These are phyloP conservation scores for Mustela nigripes DNA, from an alignment of 2,113 vertebrate species.

Conservation along the genomic window DNA sequence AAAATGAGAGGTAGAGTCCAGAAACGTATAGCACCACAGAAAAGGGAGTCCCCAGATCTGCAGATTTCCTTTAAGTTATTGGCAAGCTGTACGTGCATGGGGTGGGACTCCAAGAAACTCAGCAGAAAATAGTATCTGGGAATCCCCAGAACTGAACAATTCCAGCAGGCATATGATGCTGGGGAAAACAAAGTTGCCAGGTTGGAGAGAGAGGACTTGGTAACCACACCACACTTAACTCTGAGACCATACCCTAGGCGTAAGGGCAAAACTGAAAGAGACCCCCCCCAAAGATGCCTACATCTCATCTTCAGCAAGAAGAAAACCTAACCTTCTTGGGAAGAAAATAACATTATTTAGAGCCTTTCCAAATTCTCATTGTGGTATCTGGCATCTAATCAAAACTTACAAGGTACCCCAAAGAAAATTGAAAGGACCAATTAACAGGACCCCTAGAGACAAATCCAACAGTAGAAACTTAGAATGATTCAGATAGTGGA, in stretches of 20 bases:
- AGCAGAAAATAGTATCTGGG: slow-evolving; percentile 13
- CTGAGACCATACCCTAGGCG: background rate
- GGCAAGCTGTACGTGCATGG: background rate
- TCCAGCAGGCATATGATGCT: background rate
- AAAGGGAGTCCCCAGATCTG: slow-evolving; percentile 46
- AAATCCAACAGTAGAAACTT: background rate
- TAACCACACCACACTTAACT: background rate
- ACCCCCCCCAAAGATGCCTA: background rate
- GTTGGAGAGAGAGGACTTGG: background rate
- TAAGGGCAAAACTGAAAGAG: background rate
- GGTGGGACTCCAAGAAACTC: background rate
- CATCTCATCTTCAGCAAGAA: background rate
- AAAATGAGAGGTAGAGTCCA: background rate
- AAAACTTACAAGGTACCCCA: background rate
- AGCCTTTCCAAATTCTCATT: background rate
- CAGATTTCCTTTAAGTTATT: slow-evolving; percentile 4
- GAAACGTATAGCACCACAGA: background rate
- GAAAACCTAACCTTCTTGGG: background rate
- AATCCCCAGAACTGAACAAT: background rate
- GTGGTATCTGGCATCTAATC: background rate
- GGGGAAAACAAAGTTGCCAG: background rate
- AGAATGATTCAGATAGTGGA: background rate
- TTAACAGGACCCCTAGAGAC: background rate
- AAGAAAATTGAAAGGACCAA: background rate
- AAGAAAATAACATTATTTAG: background rate